Base-by-base conservation (phyloP, 2,113 vertebrate species). In the Numenius arquata region DNA sequence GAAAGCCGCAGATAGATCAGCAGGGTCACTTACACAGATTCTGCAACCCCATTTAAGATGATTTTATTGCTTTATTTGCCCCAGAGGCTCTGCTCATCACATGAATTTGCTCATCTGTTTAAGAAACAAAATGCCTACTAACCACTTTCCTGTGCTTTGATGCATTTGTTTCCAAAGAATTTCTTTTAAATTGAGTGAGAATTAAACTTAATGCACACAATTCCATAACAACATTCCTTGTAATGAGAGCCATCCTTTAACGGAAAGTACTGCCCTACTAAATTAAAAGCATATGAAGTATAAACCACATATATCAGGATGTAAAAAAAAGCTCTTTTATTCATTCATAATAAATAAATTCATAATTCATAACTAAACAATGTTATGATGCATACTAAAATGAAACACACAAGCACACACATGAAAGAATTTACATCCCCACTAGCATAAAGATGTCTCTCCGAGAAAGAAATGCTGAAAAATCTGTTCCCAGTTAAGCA, bases 171-270 rank as follows among this genome's bases (percentile, higher is more conserved):
- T 97, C 68, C 50, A 71, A 94, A 96, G 41, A 85, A 96, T 93
- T 94, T 95, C 25, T 97, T 97, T 95, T 86, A 96, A 97, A 97
- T 76, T 97, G 94, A 97, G 65, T 94, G 88, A 97, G 93, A 97
- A 97, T 95, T 90, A 93, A 96, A 89, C 80, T 73, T 90, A 96
- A 95, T 81, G 26, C 78, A 86, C 55, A 94, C 3, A 68, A 74
- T 93, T 97, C 50, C 78, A 90, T 70, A 97, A 88, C 82, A 92
- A 87, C 43, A 77, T 97, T 96, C 66, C 38, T 90, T 87, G 71
- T 97, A 97, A 98, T 95, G 62, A 96, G 89, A 95, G 34, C 47
- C 93, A 96, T 96, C 56, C 95, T 97, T 92, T 93, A 94, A 96
- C 82, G 47, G 59, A 96, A 98, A 97, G 34, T 56, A 91, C 52